A percentile compares a stretch with the other conserved stretches of the same genome.
phyloP scores from a whole-genome alignment of 2,797 vertebrate genomes.

The Siniperca undulata region DNA sequence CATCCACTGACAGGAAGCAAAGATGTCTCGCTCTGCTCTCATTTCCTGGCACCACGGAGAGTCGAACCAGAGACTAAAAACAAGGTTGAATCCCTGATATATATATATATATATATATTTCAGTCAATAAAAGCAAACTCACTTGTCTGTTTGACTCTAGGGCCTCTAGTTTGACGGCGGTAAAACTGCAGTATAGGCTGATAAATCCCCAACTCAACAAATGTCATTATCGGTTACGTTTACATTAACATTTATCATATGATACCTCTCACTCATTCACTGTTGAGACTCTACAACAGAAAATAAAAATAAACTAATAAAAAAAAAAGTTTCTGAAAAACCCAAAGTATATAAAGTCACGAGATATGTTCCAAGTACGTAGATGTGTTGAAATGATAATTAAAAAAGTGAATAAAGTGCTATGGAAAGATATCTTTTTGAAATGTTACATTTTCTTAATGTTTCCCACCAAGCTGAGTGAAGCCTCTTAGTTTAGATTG shows the following conservation, averaged over 20 bases:
- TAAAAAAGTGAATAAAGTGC: conserved; percentile 7
- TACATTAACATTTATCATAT: not conserved
- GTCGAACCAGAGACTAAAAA: not conserved
- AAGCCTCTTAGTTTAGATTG: not conserved
- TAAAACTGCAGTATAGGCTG: no score
- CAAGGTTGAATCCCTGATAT: not conserved
- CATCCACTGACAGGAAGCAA: not conserved
- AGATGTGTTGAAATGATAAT: not conserved
- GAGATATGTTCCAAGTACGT: not conserved
- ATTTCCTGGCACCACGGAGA: not conserved
- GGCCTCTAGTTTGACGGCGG: not conserved
- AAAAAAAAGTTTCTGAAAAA: not conserved
- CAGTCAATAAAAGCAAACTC: not conserved
- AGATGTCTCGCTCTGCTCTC: conserved; percentile 4
- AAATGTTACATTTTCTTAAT: not conserved
- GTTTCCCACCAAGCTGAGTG: not conserved
- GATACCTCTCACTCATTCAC: not conserved
- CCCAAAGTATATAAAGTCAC: not conserved
- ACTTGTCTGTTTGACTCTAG: not conserved
- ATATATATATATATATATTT: no score
- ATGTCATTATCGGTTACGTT: not conserved
- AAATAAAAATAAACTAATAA: not conserved
- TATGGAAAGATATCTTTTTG: not conserved
- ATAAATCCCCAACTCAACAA: not conserved
- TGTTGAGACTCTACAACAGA: not conserved